Conservation (phyloP, 2,113 vertebrate species). For the Lophura nycthemera region DNA sequence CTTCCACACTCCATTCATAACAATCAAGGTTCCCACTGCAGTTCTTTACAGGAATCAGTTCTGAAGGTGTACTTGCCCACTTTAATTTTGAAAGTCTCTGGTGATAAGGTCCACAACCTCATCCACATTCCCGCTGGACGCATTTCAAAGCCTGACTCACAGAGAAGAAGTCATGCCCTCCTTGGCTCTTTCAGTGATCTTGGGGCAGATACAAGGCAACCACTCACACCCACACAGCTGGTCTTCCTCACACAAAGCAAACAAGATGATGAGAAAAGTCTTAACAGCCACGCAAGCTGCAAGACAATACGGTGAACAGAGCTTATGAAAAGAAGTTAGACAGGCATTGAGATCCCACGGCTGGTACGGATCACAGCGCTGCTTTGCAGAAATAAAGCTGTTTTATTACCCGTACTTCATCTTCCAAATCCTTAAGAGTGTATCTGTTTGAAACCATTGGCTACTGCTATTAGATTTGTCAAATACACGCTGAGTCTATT, state of each 20-base stretch:
- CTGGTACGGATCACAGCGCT: background rate
- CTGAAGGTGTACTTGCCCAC: background rate
- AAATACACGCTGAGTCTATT: background rate
- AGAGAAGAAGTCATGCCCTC: background rate
- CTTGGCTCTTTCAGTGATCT: background rate
- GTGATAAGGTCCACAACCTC: background rate
- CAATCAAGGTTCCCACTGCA: background rate
- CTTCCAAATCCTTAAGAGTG: background rate
- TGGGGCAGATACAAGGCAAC: background rate
- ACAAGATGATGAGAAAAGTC: background rate
- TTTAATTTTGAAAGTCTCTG: background rate
- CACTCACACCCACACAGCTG: background rate
- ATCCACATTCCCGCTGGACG: rapidly evolving
- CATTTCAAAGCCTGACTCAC: background rate
- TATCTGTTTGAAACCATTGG: background rate
- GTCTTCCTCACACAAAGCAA: background rate
- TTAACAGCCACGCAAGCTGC: background rate
- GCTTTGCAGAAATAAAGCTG: background rate
- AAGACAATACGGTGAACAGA: background rate
- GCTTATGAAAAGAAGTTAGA: background rate
- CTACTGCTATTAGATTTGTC: background rate
- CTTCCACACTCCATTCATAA: background rate
- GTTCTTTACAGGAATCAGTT: background rate
- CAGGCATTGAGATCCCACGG: background rate
- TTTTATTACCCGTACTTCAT: background rate